Conservation (phyloP, 2,888 invertebrate species). For the Pristionchus arcanus region DNA sequence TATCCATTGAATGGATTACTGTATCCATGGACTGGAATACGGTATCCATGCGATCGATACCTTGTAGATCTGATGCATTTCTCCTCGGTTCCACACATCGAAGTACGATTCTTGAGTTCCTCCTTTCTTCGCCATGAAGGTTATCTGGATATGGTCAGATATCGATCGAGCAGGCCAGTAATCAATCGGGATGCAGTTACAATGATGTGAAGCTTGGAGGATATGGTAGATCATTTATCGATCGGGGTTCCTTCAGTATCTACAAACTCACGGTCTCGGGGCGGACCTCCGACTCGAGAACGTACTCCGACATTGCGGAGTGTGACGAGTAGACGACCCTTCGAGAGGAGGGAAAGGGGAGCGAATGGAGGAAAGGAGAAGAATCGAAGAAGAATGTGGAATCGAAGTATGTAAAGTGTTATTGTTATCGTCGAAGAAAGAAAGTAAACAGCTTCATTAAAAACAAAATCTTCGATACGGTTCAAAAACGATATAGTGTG, state of each 20-base stretch:
- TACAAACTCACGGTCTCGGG: background rate
- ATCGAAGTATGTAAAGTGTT: too few species aligned
- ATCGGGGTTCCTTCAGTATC: too few species aligned
- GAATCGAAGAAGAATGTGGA: too few species aligned
- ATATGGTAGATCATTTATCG: background rate
- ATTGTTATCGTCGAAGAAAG: too few species aligned
- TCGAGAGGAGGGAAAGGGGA: background rate
- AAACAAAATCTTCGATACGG: background rate
- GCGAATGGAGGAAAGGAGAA: background rate
- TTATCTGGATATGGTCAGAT: background rate
- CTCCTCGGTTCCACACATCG: constrained; percentile 1
- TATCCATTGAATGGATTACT: background rate
- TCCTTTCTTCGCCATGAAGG: background rate
- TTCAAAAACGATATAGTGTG: background rate
- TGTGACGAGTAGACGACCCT: constrained; percentile 9
- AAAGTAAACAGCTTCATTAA: background rate
- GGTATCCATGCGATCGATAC: background rate
- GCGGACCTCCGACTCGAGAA: background rate
- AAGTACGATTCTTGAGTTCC: background rate
- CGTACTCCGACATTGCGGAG: constrained; percentile 6
- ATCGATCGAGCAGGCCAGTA: too few species aligned
- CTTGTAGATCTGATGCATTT: constrained; percentile 24
- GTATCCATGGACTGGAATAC: background rate
- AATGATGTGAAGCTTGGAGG: too few species aligned
- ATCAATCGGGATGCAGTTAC: too few species aligned